A percentile compares a stretch with the other conserved stretches of the same genome.
These are phyloP conservation scores for Muricea muricata DNA, from an alignment of 92 coral and sea anemone species.

Conservation along the genomic window DNA sequence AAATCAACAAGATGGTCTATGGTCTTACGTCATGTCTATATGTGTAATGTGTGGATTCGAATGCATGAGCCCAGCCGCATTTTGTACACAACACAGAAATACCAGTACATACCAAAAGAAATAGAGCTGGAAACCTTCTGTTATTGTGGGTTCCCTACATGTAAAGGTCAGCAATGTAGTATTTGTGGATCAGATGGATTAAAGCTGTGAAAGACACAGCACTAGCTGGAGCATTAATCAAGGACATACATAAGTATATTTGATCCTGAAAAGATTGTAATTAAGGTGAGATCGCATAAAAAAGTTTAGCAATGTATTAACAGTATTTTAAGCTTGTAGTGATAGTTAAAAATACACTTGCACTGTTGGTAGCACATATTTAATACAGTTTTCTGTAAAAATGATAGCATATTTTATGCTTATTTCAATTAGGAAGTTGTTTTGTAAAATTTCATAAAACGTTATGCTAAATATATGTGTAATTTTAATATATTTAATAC, in stretches of 20 bases:
- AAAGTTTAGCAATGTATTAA: neutral
- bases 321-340: neutral
- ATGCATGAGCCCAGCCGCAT: constrained; percentile 52
- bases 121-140: constrained; percentile 24
- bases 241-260: neutral
- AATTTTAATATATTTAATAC: neutral
- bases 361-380: neutral
- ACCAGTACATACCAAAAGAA: constrained; percentile 6
- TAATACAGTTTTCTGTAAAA: neutral
- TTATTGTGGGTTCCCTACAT: constrained; percentile 36
- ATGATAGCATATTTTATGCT: neutral
- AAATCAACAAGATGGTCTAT: constrained; percentile 66
- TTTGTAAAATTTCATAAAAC: neutral
- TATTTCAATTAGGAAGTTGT: neutral
- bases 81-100: neutral
- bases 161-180: constrained; percentile 26
- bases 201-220: constrained; percentile 19
- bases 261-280: neutral
- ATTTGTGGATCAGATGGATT: constrained; percentile 21
- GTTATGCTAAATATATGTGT: neutral
- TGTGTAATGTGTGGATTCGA: constrained; percentile 65
- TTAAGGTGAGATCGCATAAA: neutral
- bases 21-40: constrained; percentile 69
- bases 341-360: too few relatives aligned
- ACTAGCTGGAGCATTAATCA: constrained; percentile 15